A percentile compares a stretch with the other conserved stretches of the same genome.
Conservation (phyloP, 2,113 vertebrate genomes). For the Romanogobio albipinnatus region DNA sequence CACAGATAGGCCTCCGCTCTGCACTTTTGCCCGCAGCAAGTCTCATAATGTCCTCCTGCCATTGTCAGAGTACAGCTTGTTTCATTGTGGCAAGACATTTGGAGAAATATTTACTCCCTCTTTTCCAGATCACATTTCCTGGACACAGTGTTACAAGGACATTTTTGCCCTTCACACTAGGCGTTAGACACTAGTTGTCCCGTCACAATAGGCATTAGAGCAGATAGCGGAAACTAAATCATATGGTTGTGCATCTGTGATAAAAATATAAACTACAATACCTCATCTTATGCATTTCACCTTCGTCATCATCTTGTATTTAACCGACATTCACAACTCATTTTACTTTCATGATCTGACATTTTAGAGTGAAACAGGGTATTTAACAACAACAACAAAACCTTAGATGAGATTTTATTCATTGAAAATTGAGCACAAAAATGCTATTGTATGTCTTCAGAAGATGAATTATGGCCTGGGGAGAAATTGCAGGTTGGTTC, state of each 20-base stretch:
- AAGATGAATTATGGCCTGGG: no score
- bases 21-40: slow-evolving; percentile 36
- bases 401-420: no score
- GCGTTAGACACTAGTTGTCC: background rate
- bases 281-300: background rate
- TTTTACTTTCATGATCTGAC: background rate
- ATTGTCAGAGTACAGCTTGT: slow-evolving; percentile 21
- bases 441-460: no score
- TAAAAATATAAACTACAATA: background rate
- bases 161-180: slow-evolving; percentile 4
- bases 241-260: background rate
- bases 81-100: slow-evolving; percentile 17
- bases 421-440: no score
- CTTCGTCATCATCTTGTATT: background rate
- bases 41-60: slow-evolving; percentile 43
- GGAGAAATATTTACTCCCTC: slow-evolving; percentile 34
- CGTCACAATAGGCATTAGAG: background rate
- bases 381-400: background rate
- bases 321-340: background rate
- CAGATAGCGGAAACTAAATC: background rate
- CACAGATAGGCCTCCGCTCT: slow-evolving; percentile 35
- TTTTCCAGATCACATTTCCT: slow-evolving; percentile 27
- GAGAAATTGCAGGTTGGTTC: no score
- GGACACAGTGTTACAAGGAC: slow-evolving; percentile 5
- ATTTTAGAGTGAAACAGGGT: background rate